phyloP scores from a whole-genome alignment of 2,113 vertebrate genomes.

The Cheirogaleus medius region DNA sequence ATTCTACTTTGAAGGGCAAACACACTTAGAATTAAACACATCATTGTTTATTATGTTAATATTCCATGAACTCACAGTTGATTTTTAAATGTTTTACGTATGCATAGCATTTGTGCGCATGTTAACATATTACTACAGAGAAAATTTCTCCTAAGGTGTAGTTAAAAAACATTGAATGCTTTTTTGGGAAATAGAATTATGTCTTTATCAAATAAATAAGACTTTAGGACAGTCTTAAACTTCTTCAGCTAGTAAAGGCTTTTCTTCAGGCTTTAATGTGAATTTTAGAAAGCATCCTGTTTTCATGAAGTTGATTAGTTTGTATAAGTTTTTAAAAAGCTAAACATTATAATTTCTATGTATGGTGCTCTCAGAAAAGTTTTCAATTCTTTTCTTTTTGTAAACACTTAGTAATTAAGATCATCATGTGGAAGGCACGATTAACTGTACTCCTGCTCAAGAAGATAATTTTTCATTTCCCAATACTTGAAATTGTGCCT shows the following conservation, averaged over 20 bases:
- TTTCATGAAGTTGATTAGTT: background rate
- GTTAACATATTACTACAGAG: background rate
- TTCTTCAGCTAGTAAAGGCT: background rate
- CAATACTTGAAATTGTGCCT: background rate
- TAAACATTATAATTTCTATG: background rate
- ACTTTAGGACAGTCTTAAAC: background rate
- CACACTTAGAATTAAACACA: background rate
- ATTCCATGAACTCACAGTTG: background rate
- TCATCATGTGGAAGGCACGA: background rate
- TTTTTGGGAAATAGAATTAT: background rate
- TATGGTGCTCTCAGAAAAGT: background rate
- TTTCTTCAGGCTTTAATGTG: background rate
- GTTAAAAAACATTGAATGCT: background rate
- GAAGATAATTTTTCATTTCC: background rate
- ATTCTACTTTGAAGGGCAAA: conserved; percentile 53
- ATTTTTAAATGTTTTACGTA: background rate
- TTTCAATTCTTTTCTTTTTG: background rate
- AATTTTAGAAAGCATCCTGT: background rate
- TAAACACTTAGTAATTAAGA: background rate
- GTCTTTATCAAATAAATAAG: background rate
- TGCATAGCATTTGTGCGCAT: background rate
- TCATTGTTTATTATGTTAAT: background rate
- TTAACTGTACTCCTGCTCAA: background rate
- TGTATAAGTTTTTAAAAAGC: background rate
- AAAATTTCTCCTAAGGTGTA: background rate